Conservation (phyloP, 2,797 vertebrate genomes). For the Kryptopterus vitreolus region DNA sequence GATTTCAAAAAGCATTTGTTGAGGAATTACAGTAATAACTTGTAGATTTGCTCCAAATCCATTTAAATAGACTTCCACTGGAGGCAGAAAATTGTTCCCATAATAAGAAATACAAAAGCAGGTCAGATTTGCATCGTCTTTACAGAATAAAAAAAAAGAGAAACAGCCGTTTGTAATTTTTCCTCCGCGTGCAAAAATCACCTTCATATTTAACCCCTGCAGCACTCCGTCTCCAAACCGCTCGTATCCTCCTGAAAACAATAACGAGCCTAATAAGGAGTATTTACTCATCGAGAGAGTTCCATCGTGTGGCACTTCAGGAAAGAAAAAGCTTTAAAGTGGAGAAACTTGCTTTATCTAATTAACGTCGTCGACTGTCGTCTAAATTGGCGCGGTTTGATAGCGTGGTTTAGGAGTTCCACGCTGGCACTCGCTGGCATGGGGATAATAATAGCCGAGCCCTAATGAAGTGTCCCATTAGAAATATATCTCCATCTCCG, state of each 20-base stretch:
- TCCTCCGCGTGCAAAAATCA: slow-evolving; percentile 26
- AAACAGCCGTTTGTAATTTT: slow-evolving; percentile 14
- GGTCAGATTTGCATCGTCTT: slow-evolving; percentile 45
- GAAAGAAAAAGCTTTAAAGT: not conserved
- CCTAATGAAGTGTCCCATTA: slow-evolving; percentile 44
- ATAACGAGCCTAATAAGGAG: slow-evolving; percentile 11
- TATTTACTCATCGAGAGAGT: slow-evolving; percentile 38
- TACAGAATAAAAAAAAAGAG: not conserved
- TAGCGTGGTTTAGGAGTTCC: slow-evolving; percentile 29
- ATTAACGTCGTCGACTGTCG: slow-evolving; percentile 42
- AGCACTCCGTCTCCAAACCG: slow-evolving; percentile 12
- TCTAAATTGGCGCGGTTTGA: slow-evolving; percentile 37
- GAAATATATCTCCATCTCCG: slow-evolving; percentile 31
- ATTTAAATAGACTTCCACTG: slow-evolving; percentile 49
- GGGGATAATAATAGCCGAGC: slow-evolving; percentile 31
- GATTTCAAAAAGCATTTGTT: slow-evolving; percentile 33
- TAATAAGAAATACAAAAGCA: slow-evolving; percentile 36
- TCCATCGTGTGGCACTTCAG: not conserved
- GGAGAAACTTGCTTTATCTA: slow-evolving; percentile 33
- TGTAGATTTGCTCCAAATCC: slow-evolving; percentile 50
- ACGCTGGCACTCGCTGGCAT: slow-evolving; percentile 14
- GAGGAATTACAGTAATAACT: slow-evolving; percentile 39
- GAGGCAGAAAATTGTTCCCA: slow-evolving; percentile 28
- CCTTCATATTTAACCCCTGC: slow-evolving; percentile 31
- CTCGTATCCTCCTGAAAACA: slow-evolving; percentile 30